A percentile compares a stretch with the other conserved stretches of the same genome.
Evolutionary conservation across 2,113 vertebrate genomes (phyloP).

Genomic region (Istiophorus platypterus): DNA sequence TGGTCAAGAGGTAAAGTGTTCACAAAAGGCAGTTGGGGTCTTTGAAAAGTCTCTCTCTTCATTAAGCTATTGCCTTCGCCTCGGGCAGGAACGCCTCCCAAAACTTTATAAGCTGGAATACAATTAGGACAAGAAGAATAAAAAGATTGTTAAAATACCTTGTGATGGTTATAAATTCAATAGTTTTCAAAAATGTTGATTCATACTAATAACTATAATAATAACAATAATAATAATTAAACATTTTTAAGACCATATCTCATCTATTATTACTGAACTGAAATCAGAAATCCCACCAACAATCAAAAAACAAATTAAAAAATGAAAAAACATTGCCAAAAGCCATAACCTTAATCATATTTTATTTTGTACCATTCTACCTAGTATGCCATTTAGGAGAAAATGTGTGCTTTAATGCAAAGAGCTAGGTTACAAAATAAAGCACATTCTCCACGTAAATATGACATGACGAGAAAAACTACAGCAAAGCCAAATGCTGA

Average conservation of each 20-base stretch:
- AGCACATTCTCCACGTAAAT: slow-evolving; percentile 74
- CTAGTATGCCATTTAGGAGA: slow-evolving; percentile 64
- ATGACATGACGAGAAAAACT: slow-evolving; percentile 64
- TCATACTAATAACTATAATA: not conserved
- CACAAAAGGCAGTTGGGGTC: slow-evolving; percentile 85
- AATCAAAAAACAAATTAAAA: not conserved
- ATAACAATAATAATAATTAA: not conserved
- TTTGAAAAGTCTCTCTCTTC: slow-evolving; percentile 67
- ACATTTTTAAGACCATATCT: not conserved
- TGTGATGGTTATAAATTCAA: not conserved
- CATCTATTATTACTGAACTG: not conserved
- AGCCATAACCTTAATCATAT: slow-evolving; percentile 63
- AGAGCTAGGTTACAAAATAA: slow-evolving; percentile 84
- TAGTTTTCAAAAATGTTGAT: not conserved
- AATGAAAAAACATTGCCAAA: slow-evolving; percentile 22
- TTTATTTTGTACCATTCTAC: slow-evolving; percentile 77
- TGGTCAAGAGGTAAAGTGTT: slow-evolving; percentile 87
- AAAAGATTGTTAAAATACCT: slow-evolving; percentile 3
- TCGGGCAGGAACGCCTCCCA: slow-evolving; percentile 98
- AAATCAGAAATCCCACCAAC: not conserved
- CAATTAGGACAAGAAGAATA: slow-evolving; percentile 10
- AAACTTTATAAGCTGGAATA: slow-evolving; percentile 92
- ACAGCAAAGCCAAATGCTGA: slow-evolving; percentile 67
- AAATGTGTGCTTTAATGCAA: slow-evolving; percentile 69
- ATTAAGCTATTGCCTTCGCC: slow-evolving; percentile 96